Base-by-base conservation (phyloP, 2,888 invertebrate species). In the Zeuzera pyrina region DNA sequence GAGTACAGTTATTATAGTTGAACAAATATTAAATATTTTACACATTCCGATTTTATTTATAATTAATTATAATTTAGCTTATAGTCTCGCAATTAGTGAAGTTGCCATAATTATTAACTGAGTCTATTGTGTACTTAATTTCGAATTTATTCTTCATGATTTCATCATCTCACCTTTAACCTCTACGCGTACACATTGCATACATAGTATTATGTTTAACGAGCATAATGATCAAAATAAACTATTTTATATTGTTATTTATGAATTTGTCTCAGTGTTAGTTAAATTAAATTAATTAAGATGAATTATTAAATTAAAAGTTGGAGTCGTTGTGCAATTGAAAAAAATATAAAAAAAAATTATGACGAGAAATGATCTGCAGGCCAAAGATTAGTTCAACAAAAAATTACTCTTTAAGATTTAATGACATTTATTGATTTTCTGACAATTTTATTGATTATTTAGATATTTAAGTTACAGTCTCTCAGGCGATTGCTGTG, bases 401-500 rank as follows among this genome's bases (percentile, higher is more conserved):
- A 53, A 49, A 43, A 53, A 45, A 47, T 49, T 46, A 12, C 11
- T 42, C 51, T 37, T 42, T 53, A 48, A 55, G 51, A 41, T 42
- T 45, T 49, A 41, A 47, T 42, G 46, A 42, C 45, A 39, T 31
- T 25, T 37, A 42, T 45, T 44, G 50, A 50, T 53, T 61, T 61
- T 67, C 61, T 60, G 67, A 72, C 63, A 69, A 59, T 61, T 57
- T 64, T 52, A 39, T n/a, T 34, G 38, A 48, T 42, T 48, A 33
- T 38, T 39, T 46, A 45, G 44, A 63, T 53, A 44, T 44, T 60
- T 76, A 78, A 74, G 73, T 76, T 72, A 53, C 50, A 49, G 67
- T 70, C 76, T 77, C 77, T 79, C 81, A 73, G 73, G 76, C 78
- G 57, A 63, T 66, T 60, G 79, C 79, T 81, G 81, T 81, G 81